Evolutionary conservation across 2,113 vertebrate species (phyloP).

Genomic region (Cichladusa arquata): DNA sequence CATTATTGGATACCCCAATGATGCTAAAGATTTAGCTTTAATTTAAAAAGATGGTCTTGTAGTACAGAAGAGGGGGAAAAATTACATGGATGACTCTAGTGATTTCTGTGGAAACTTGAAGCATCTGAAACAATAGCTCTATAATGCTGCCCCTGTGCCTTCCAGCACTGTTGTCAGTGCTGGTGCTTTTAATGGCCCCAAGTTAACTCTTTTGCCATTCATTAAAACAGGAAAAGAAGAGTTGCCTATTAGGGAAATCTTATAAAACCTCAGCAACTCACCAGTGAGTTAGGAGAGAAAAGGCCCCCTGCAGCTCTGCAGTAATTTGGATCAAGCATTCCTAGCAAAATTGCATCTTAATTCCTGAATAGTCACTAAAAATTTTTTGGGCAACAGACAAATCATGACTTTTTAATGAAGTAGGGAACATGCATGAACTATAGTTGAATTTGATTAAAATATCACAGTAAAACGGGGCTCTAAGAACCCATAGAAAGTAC

Average conservation of each 20-base stretch:
- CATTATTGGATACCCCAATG: neutral
- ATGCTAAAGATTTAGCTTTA: neutral
- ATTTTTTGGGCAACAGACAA: neutral
- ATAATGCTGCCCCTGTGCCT: neutral
- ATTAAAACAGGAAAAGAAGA: neutral
- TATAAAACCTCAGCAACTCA: neutral
- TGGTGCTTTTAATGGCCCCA: neutral
- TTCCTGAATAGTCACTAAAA: neutral
- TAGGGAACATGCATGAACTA: neutral
- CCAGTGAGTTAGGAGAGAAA: neutral
- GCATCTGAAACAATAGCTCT: neutral
- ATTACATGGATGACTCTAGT: neutral
- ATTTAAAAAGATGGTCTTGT: neutral
- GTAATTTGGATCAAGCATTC: neutral
- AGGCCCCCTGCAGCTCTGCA: neutral
- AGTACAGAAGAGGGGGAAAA: neutral
- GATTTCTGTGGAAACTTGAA: neutral
- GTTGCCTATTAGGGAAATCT: neutral
- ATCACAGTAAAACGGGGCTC: neutral
- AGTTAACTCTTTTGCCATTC: neutral
- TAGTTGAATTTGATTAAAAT: conserved; percentile 30
- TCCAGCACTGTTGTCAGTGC: neutral
- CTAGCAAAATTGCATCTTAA: neutral
- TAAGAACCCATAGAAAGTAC: neutral
- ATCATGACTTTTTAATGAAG: neutral